Evolutionary conservation across 2,797 vertebrate genomes (phyloP), one percentile per base, ranked within the genome.

Genomic region (Ara ararauna): DNA sequence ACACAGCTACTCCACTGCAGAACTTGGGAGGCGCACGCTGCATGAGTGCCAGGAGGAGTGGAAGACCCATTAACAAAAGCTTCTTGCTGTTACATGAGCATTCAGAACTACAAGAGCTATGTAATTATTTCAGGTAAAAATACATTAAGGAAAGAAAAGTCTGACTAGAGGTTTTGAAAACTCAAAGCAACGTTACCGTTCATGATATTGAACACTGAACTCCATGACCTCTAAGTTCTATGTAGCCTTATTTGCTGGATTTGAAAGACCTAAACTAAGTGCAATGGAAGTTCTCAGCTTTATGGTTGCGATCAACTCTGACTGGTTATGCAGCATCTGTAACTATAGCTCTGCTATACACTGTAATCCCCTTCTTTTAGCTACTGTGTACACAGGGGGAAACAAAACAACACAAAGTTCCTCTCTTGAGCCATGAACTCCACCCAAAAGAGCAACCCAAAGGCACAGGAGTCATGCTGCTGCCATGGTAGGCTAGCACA

Each of bases 121-220:
- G 1, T 4, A 22, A 75, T 27, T 68, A 78, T 5, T 58, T 81
- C 42, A 67, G 22, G 44, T 13, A 48, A 92, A 87, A 89, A 76
- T 5, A 50, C 3, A 38, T 22, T 42, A n/a, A 1, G 18, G 56
- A 12, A 60, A 75, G 11, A 14, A 2, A 0, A 5, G 14, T 48
- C 53, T 61, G 32, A 87, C 50, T 32, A 48, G 16, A 78, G 40
- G 34, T 38, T 50, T 7, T 27, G 26, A 30, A 72, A 72, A 80
- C 51, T 11, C 42, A 68, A 81, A 81, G 45, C 44, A 79, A 18
- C 5, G 2, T 32, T 66, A 61, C 42, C 13, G 2, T 10, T 45
- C 0, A 0, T 5, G 3, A 54, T 4, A 45, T 2, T 10, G 29
- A 75, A n/a, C 29, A 7, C 15, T 30, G 3, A 71, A 64, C 18